phyloP scores from a whole-genome alignment of 2,888 invertebrate species.

The Trichacis sp. region DNA sequence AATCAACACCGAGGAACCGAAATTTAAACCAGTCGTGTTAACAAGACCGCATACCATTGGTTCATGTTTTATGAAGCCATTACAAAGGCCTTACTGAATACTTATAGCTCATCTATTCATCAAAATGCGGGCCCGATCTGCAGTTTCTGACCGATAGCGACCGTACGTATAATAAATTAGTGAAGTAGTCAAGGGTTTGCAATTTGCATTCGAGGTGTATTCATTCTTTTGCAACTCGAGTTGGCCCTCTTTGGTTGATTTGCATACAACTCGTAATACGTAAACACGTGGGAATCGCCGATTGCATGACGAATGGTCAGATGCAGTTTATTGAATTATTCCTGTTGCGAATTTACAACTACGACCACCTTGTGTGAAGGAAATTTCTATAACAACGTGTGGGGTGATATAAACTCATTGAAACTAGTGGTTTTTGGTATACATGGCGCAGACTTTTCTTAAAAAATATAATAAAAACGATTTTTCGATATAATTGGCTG shows the following conservation, averaged over 20 bases:
- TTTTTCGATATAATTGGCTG: too few relatives aligned
- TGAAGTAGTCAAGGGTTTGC: slow-evolving; percentile 40
- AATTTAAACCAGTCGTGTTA: too few relatives aligned
- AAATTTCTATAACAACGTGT: too few relatives aligned
- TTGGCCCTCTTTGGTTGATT: slow-evolving; percentile 23
- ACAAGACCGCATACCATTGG: slow-evolving; percentile 50
- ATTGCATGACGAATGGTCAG: slow-evolving; percentile 31
- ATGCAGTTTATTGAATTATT: slow-evolving; percentile 28
- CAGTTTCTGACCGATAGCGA: slow-evolving; percentile 32
- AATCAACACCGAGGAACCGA: too few relatives aligned
- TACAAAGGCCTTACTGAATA: slow-evolving; percentile 59
- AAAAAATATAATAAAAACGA: too few relatives aligned
- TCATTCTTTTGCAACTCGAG: slow-evolving; percentile 31
- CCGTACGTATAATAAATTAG: slow-evolving; percentile 44
- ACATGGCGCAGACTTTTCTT: too few relatives aligned
- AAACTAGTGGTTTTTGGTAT: too few relatives aligned
- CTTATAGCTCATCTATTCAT: slow-evolving; percentile 59
- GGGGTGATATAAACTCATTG: too few relatives aligned
- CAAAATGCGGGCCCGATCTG: slow-evolving; percentile 45
- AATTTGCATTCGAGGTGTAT: slow-evolving; percentile 43
- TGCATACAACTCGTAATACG: slow-evolving; percentile 41
- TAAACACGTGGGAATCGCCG: slow-evolving; percentile 40
- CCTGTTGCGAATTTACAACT: slow-evolving; percentile 33
- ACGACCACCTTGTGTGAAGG: too few relatives aligned
- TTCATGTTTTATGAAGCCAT: slow-evolving; percentile 61